Percentiles rank a stretch among this genome's conserved stretches.
Conservation (phyloP, 2,888 invertebrate species). For the Aphidius colemani region DNA sequence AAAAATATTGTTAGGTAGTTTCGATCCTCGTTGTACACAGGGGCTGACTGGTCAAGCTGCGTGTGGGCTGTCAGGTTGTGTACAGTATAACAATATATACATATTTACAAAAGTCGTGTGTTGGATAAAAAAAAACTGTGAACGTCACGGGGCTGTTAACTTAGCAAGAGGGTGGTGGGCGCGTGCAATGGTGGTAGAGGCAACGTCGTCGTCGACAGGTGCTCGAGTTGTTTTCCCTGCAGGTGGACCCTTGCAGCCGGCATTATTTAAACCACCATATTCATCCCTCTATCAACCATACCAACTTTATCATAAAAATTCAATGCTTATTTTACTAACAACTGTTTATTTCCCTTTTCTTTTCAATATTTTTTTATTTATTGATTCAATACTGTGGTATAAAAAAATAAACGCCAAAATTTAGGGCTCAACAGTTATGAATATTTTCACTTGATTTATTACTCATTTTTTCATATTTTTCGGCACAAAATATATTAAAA, state of each 20-base stretch:
- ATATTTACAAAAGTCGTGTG: background rate
- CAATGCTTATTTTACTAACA: constrained; percentile 21
- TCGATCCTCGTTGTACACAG: constrained; percentile 25
- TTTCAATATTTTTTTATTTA: background rate
- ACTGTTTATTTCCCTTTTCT: constrained; percentile 11
- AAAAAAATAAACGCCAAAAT: constrained; percentile 2
- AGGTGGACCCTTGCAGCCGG: constrained; percentile 49
- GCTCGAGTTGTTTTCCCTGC: constrained; percentile 43
- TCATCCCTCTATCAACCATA: constrained; percentile 18
- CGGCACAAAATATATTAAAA: too few relatives aligned
- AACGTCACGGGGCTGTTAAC: background rate
- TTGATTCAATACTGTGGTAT: constrained; percentile 1
- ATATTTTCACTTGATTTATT: too few relatives aligned
- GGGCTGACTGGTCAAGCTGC: constrained; percentile 30
- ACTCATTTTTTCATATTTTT: too few relatives aligned
- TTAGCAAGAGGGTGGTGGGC: constrained; percentile 26
- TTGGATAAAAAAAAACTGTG: too few relatives aligned
- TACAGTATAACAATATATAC: constrained; percentile 6
- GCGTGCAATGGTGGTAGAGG: constrained; percentile 42
- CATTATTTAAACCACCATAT: constrained; percentile 32
- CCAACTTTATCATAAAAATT: constrained; percentile 20
- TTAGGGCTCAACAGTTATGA: background rate
- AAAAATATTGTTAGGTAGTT: constrained; percentile 15
- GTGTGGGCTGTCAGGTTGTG: constrained; percentile 27
- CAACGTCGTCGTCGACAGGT: constrained; percentile 51